These are phyloP conservation scores for Pimephales promelas DNA, from an alignment of 2,113 vertebrate genomes.

Conservation along the genomic window DNA sequence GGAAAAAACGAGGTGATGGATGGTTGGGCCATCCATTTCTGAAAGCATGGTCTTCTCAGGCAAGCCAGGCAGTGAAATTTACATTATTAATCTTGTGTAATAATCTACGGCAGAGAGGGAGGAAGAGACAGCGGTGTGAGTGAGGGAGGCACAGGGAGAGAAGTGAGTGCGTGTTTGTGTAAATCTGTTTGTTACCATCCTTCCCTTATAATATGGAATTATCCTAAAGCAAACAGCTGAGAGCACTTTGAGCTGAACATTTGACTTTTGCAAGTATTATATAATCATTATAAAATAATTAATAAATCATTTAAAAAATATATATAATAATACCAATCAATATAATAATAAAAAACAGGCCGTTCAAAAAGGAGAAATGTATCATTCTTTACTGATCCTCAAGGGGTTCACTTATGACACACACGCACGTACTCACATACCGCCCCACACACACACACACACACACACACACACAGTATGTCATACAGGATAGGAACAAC, in stretches of 20 bases:
- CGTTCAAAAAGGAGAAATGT: background rate
- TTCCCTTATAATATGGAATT: background rate
- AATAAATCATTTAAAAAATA: background rate
- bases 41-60: constrained; percentile 80
- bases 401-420: background rate
- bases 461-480: no score
- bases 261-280: background rate
- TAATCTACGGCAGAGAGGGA: constrained; percentile 80
- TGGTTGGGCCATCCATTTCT: constrained; percentile 85
- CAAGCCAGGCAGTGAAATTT: constrained; percentile 86
- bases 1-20: constrained; percentile 82
- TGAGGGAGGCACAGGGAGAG: background rate
- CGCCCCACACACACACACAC: no score
- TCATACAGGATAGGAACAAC: background rate
- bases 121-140: constrained; percentile 50
- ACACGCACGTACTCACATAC: no score
- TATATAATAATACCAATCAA: background rate
- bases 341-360: background rate
- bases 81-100: constrained; percentile 95
- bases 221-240: background rate
- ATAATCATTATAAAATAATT: background rate
- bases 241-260: background rate
- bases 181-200: constrained; percentile 3
- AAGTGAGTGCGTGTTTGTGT: background rate
- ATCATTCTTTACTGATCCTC: background rate